Percentiles rank a stretch among this genome's conserved stretches.
These are phyloP conservation scores for Capitulum mitella DNA, from an alignment of 2,888 invertebrate genomes.

Conservation along the genomic window DNA sequence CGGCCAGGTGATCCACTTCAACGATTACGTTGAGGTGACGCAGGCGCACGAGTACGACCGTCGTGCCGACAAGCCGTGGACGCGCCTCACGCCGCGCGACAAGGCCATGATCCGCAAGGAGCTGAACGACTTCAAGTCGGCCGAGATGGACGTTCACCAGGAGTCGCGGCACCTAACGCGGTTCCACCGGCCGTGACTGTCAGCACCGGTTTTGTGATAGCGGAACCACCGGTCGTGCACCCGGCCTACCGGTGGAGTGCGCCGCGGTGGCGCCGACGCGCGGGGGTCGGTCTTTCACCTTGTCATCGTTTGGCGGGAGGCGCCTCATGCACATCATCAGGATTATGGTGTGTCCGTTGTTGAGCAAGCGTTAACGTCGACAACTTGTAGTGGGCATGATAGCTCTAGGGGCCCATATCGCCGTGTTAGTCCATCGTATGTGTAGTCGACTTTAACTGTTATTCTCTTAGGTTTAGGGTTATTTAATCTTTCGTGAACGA, in stretches of 20 bases:
- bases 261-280: background rate
- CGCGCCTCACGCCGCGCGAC: conserved; percentile 94
- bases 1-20: conserved; percentile 90
- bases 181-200: conserved; percentile 38
- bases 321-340: background rate
- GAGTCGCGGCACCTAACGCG: conserved; percentile 86
- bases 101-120: conserved; percentile 99
- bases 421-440: background rate
- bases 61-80: conserved; percentile 99
- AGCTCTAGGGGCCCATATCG: background rate
- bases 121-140: conserved; percentile 98
- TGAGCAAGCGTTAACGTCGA: background rate
- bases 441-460: background rate
- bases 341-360: background rate
- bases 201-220: background rate
- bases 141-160: conserved; percentile 99
- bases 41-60: conserved; percentile 96
- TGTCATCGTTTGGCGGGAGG: background rate
- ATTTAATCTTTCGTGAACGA: background rate
- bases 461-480: background rate
- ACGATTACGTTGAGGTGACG: conserved; percentile 99
- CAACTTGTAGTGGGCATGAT: background rate
- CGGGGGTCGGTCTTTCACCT: background rate
- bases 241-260: too few relatives aligned
- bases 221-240: background rate